Conservation (phyloP, 2,113 vertebrate species). For the Halichoerus grypus region DNA sequence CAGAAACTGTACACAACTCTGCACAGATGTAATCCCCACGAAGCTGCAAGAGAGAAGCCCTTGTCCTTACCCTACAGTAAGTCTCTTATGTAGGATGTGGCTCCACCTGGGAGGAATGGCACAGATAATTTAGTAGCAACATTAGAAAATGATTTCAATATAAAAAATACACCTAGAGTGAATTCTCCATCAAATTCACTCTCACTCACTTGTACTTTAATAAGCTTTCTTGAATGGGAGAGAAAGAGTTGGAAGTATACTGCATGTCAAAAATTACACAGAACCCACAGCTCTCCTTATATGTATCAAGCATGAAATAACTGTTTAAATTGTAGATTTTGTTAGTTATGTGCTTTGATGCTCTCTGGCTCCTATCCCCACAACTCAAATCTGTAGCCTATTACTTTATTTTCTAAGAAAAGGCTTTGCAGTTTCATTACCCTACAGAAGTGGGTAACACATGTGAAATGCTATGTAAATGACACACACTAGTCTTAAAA, state of each 20-base stretch:
- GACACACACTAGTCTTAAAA: slow-evolving; percentile 23
- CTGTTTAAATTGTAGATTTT: not conserved
- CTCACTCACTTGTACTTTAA: not conserved
- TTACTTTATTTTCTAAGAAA: slow-evolving; percentile 52
- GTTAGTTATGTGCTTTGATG: not conserved
- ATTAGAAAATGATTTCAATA: not conserved
- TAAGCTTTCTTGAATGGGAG: not conserved
- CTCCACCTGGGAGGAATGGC: not conserved
- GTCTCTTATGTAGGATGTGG: not conserved
- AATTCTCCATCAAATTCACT: slow-evolving; percentile 18
- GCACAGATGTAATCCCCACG: not conserved
- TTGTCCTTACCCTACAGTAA: not conserved
- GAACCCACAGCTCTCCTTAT: not conserved
- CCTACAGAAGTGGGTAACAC: not conserved
- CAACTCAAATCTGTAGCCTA: not conserved
- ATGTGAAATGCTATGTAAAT: not conserved
- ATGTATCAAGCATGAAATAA: not conserved
- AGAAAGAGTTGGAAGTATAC: not conserved
- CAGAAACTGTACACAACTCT: not conserved
- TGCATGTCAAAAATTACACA: not conserved
- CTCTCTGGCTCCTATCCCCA: not conserved
- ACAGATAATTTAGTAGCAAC: not conserved
- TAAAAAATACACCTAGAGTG: not conserved
- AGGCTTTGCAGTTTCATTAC: not conserved
- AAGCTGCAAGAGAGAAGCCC: not conserved